phyloP scores from a whole-genome alignment of 2,888 invertebrate species.

The Dyspetes luteomarginatus region DNA sequence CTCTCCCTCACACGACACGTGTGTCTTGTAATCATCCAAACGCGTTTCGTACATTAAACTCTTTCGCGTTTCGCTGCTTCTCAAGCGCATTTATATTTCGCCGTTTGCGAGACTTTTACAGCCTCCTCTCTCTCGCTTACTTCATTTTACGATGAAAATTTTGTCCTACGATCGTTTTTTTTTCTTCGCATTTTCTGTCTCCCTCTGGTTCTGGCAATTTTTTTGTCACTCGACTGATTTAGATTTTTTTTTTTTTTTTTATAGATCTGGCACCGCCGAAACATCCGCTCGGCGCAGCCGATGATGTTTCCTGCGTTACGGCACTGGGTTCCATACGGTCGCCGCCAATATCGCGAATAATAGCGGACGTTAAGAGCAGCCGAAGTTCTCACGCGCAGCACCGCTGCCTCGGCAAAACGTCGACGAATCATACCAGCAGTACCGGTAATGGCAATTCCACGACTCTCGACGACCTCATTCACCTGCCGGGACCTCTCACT shows the following conservation, averaged over 20 bases:
- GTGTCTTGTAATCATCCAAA: slow-evolving; percentile 25
- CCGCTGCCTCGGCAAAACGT: slow-evolving; percentile 75
- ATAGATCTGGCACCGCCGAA: slow-evolving; percentile 79
- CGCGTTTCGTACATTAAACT: slow-evolving; percentile 48
- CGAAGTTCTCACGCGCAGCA: slow-evolving; percentile 79
- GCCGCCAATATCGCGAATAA: slow-evolving; percentile 80
- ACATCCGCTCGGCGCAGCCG: slow-evolving; percentile 76
- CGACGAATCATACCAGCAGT: slow-evolving; percentile 51
- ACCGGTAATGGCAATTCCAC: slow-evolving; percentile 78
- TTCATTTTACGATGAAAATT: neutral
- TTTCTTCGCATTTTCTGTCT: neutral
- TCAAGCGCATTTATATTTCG: neutral
- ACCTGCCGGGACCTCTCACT: slow-evolving; percentile 95
- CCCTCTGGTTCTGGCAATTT: neutral
- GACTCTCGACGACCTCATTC: slow-evolving; percentile 95
- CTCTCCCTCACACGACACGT: slow-evolving; percentile 1
- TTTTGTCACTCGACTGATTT: slow-evolving; percentile 1
- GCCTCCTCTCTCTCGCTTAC: neutral
- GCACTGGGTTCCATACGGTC: slow-evolving; percentile 78
- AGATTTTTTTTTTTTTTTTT: slow-evolving; percentile 28
- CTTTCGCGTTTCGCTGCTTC: neutral
- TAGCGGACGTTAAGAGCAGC: slow-evolving; percentile 79
- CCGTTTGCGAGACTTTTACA: neutral
- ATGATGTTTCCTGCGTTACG: slow-evolving; percentile 82
- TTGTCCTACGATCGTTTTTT: neutral